Conservation (phyloP, 2,113 vertebrate species). For the Pseudorasbora parva region DNA sequence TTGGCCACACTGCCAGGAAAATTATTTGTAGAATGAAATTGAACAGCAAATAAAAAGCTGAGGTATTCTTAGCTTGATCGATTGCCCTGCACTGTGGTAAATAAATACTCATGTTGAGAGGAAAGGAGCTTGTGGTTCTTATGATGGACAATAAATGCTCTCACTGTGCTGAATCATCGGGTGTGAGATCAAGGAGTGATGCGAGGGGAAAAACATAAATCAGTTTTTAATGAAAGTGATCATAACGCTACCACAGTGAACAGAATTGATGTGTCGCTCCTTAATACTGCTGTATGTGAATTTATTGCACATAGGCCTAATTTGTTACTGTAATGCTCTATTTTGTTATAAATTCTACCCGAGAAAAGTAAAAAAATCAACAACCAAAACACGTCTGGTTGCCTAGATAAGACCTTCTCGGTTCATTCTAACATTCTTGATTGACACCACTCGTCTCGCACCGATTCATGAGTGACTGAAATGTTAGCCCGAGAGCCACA, state of each 20-base stretch:
- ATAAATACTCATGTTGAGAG: conserved; percentile 2
- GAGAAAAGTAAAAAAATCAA: neutral
- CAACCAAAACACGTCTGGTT: neutral
- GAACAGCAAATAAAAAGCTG: conserved; percentile 6
- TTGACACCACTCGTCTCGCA: too few relatives aligned
- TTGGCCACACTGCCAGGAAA: conserved; percentile 39
- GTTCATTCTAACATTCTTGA: too few relatives aligned
- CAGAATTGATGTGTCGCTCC: neutral
- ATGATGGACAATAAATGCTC: neutral
- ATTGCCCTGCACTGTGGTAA: neutral
- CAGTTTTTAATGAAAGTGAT: conserved; percentile 19
- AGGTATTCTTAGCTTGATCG: conserved; percentile 22
- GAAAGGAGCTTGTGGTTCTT: conserved; percentile 11
- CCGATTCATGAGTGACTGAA: too few relatives aligned
- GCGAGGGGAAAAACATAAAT: neutral
- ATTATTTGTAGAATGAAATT: conserved; percentile 43
- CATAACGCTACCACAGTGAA: neutral
- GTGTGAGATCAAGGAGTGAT: neutral
- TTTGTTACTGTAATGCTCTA: neutral
- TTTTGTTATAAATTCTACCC: neutral
- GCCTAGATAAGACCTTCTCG: neutral
- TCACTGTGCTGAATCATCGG: neutral
- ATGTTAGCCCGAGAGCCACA: too few relatives aligned
- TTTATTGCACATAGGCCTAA: neutral
- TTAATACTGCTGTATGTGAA: neutral